These are phyloP conservation scores for Cataglyphis rosenhaueri DNA, from an alignment of 2,888 invertebrate genomes.

Conservation along the genomic window DNA sequence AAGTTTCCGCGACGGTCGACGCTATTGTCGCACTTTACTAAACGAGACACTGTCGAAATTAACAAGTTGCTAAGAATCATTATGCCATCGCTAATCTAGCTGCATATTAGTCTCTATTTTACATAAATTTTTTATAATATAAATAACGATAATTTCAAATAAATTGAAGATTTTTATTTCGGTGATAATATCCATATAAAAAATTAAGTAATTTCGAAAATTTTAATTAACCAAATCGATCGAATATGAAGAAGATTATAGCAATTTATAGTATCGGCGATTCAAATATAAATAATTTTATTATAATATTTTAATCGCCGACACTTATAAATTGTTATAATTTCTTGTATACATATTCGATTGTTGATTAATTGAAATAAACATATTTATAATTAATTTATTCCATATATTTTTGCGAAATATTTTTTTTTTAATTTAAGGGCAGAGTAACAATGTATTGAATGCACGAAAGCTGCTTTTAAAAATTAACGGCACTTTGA, in stretches of 20 bases:
- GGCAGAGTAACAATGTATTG: not conserved
- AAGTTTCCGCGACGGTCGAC: constrained; percentile 38
- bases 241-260: not conserved
- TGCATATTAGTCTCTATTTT: constrained; percentile 11
- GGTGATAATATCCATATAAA: not conserved
- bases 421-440: not conserved
- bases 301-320: too few relatives aligned
- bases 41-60: constrained; percentile 41
- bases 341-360: too few relatives aligned
- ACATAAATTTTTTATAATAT: too few relatives aligned
- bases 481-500: not conserved
- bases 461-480: not conserved
- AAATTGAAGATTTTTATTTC: not conserved
- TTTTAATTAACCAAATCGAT: not conserved
- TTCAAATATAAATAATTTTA: not conserved
- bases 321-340: too few relatives aligned
- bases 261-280: not conserved
- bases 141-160: not conserved
- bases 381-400: not conserved
- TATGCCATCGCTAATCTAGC: constrained; percentile 25
- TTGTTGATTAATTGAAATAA: too few relatives aligned
- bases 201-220: not conserved
- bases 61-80: constrained; percentile 46
- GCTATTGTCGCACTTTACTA: constrained; percentile 42
- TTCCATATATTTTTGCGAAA: not conserved